phyloP scores from a whole-genome alignment of 2,888 invertebrate species.

The Cryptus viduatorius region DNA sequence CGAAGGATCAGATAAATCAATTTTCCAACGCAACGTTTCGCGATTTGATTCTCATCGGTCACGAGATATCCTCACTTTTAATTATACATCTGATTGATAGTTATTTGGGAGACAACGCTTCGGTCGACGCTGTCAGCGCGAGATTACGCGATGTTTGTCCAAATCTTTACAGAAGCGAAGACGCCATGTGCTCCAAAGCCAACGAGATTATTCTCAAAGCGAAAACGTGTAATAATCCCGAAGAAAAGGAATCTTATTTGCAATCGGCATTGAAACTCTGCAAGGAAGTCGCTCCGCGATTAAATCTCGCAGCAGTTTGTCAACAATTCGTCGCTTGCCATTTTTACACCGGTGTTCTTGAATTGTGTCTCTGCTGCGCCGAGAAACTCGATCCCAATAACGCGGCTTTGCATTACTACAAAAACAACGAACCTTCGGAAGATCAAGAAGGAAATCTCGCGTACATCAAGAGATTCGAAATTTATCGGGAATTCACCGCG shows the following conservation, averaged over 20 bases:
- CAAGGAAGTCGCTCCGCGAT: constrained; percentile 94
- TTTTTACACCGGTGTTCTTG: constrained; percentile 95
- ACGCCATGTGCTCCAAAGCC: constrained; percentile 97
- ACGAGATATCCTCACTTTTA: constrained; percentile 91
- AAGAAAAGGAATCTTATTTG: constrained; percentile 92
- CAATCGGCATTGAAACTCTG: constrained; percentile 93
- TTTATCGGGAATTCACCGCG: constrained; percentile 94
- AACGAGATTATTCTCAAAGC: constrained; percentile 95
- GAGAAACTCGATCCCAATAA: constrained; percentile 95
- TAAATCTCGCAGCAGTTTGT: constrained; percentile 94
- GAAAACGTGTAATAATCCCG: constrained; percentile 90
- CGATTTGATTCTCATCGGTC: constrained; percentile 92
- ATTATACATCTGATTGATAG: constrained; percentile 94
- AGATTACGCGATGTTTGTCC: constrained; percentile 96
- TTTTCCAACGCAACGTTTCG: constrained; percentile 88
- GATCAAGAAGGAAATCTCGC: constrained; percentile 93
- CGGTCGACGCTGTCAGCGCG: constrained; percentile 95
- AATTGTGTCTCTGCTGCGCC: constrained; percentile 94
- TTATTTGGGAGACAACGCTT: constrained; percentile 97
- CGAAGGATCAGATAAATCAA: constrained; percentile 88
- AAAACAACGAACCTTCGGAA: constrained; percentile 92
- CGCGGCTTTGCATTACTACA: constrained; percentile 94
- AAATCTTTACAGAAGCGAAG: constrained; percentile 96
- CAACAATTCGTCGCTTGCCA: constrained; percentile 92
- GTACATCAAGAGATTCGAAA: constrained; percentile 92